Conservation (phyloP, 2,113 vertebrate genomes). For the Oncorhynchus mykiss region DNA sequence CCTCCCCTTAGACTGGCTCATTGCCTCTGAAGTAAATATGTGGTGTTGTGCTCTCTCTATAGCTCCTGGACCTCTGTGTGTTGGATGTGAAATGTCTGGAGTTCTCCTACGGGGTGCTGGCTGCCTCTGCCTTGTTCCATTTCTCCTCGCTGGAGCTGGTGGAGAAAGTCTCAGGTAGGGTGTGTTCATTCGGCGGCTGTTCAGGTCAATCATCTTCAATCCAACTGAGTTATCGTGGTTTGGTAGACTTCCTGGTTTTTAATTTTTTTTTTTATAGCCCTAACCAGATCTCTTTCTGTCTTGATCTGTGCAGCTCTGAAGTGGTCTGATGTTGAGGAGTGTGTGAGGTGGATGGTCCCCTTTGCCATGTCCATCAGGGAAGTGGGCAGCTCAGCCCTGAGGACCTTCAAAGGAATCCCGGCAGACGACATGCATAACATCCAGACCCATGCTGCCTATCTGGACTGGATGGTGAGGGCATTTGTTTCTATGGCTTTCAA, state of each 20-base stretch:
- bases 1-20: not conserved
- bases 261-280: too few relatives aligned
- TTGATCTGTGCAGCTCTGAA: slow-evolving; percentile 76
- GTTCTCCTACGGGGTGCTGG: slow-evolving; percentile 85
- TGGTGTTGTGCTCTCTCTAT: not conserved
- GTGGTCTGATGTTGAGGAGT: slow-evolving; percentile 84
- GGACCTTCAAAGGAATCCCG: slow-evolving; percentile 81
- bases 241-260: not conserved
- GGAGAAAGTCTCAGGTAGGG: slow-evolving; percentile 89
- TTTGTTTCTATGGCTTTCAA: too few relatives aligned
- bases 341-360: slow-evolving; percentile 93
- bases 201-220: not conserved
- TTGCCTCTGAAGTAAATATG: not conserved
- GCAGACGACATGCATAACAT: slow-evolving; percentile 91
- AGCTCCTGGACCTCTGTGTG: slow-evolving; percentile 93
- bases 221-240: not conserved
- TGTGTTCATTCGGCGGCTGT: not conserved
- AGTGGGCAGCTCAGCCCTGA: slow-evolving; percentile 78
- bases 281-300: not conserved
- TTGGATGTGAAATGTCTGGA: slow-evolving; percentile 87
- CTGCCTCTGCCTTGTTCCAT: slow-evolving; percentile 93
- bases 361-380: slow-evolving; percentile 89
- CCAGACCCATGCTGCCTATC: slow-evolving; percentile 84
- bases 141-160: slow-evolving; percentile 91
- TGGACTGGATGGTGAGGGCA: slow-evolving; percentile 87